Evolutionary conservation across 1,140 invertebrate genomes (phyloP).

Genomic region (Drosophila pachea): DNA sequence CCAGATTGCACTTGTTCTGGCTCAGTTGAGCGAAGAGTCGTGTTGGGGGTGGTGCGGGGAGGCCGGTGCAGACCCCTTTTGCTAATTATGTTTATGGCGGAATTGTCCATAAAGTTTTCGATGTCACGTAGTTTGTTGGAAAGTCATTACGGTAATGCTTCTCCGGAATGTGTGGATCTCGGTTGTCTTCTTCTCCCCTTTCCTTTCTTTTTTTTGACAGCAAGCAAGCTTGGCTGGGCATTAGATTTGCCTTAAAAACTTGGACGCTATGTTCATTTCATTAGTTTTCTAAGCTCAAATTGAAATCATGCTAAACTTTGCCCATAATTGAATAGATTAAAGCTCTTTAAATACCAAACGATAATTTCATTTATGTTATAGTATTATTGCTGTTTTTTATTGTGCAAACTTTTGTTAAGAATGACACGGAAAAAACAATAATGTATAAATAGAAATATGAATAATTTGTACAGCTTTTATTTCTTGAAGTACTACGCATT

Average conservation of each 20-base stretch:
- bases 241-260: slow-evolving; percentile 23
- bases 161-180: slow-evolving; percentile 6
- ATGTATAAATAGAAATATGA: too few relatives aligned
- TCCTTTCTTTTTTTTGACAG: too few relatives aligned
- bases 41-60: too few relatives aligned
- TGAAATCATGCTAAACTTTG: slow-evolving; percentile 1
- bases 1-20: slow-evolving; percentile 40
- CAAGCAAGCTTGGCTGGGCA: neutral
- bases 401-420: too few relatives aligned
- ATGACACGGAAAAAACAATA: too few relatives aligned
- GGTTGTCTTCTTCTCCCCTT: too few relatives aligned
- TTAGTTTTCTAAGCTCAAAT: neutral
- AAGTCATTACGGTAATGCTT: slow-evolving; percentile 37
- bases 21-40: slow-evolving; percentile 18
- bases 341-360: too few relatives aligned
- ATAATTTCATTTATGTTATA: too few relatives aligned
- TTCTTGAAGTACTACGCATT: too few relatives aligned
- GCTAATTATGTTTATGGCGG: slow-evolving; percentile 46
- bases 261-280: slow-evolving; percentile 13
- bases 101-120: slow-evolving; percentile 36
- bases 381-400: too few relatives aligned
- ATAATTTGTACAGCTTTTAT: too few relatives aligned
- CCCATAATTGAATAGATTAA: too few relatives aligned
- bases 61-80: slow-evolving; percentile 25
- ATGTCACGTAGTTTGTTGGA: slow-evolving; percentile 41